phyloP scores from a whole-genome alignment of 1,140 invertebrate species.

The Brachionus rubens region DNA sequence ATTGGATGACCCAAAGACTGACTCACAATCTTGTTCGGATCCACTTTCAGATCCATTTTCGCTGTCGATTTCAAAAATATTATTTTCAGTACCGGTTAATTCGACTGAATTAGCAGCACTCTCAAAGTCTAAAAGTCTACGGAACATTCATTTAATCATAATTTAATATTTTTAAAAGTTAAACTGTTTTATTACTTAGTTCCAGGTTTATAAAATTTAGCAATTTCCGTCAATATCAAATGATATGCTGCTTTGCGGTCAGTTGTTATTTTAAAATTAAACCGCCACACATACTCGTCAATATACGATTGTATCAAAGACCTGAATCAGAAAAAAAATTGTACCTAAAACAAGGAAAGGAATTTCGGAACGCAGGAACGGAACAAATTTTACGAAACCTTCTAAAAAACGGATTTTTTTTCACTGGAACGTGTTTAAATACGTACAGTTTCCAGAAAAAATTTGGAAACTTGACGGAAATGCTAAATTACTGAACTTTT shows the following conservation, averaged over 20 bases:
- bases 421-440: no score
- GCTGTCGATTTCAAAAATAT: not conserved
- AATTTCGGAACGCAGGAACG: no score
- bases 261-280: not conserved
- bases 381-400: no score
- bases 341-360: no score
- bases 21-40: not conserved
- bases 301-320: not conserved
- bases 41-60: not conserved
- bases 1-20: no score
- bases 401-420: no score
- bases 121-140: not conserved
- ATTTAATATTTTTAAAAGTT: not conserved
- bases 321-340: no score
- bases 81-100: not conserved
- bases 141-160: not conserved
- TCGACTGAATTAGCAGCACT: not conserved
- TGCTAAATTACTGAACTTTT: no score
- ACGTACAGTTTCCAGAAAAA: no score
- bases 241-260: not conserved
- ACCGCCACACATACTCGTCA: not conserved
- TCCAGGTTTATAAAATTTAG: conserved; percentile 7
- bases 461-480: no score
- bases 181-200: not conserved
- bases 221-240: not conserved